A percentile compares a stretch with the other conserved stretches of the same genome.
phyloP scores from a whole-genome alignment of 2,888 invertebrate species.

The Aradus depressus region DNA sequence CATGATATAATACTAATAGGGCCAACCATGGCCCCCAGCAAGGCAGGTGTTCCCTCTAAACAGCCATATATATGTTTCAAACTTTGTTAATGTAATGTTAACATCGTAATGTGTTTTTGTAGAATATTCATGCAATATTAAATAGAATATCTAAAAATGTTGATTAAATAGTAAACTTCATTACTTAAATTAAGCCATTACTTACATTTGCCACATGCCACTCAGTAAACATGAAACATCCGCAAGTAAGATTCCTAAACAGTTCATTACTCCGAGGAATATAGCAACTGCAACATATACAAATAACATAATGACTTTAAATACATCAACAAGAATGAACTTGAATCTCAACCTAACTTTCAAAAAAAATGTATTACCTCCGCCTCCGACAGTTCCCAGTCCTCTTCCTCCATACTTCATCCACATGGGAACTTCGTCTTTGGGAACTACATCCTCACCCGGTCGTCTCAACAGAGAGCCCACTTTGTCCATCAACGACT shows the following conservation, averaged over 20 bases:
- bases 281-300: conserved; percentile 61
- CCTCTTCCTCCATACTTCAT: conserved; percentile 75
- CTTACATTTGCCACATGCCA: conserved; percentile 72
- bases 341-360: not conserved
- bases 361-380: conserved; percentile 57
- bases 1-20: too few relatives aligned
- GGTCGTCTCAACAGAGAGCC: conserved; percentile 69
- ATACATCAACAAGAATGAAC: not conserved
- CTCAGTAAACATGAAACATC: conserved; percentile 56
- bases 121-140: too few relatives aligned
- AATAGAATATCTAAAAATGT: not conserved
- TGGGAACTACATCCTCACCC: conserved; percentile 61
- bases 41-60: too few relatives aligned
- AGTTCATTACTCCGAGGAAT: conserved; percentile 66
- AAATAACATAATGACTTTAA: not conserved
- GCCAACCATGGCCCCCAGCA: too few relatives aligned
- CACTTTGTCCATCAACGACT: conserved; percentile 72
- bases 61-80: not conserved
- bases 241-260: conserved; percentile 51
- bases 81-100: not conserved
- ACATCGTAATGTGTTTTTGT: not conserved
- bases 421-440: conserved; percentile 81
- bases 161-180: not conserved
- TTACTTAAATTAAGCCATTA: conserved; percentile 8
- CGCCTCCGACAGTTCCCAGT: conserved; percentile 71